These are phyloP conservation scores for Dermolepida albohirtum DNA, from an alignment of 2,888 invertebrate genomes.

Conservation along the genomic window DNA sequence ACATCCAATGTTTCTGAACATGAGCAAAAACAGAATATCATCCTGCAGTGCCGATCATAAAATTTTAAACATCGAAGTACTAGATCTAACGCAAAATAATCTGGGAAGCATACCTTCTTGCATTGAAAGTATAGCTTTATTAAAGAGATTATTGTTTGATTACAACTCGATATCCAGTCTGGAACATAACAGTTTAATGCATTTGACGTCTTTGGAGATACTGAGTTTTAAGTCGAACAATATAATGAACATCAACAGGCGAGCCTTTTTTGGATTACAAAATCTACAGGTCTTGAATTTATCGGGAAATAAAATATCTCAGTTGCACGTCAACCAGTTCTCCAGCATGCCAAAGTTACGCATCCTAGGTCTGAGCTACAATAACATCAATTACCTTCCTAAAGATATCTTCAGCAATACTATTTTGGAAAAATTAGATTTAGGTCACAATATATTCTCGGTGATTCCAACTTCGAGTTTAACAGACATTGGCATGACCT, in stretches of 20 bases:
- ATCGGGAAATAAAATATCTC: conserved; percentile 80
- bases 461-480: conserved; percentile 84
- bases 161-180: conserved; percentile 79
- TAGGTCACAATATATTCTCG: conserved; percentile 82
- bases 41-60: conserved; percentile 65
- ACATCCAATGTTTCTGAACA: conserved; percentile 78
- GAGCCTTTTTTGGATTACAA: conserved; percentile 81
- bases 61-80: conserved; percentile 73
- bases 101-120: conserved; percentile 76
- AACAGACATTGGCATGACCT: conserved; percentile 81
- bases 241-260: conserved; percentile 77
- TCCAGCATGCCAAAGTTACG: conserved; percentile 80
- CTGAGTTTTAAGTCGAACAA: conserved; percentile 81
- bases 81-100: conserved; percentile 79
- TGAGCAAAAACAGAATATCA: conserved; percentile 77
- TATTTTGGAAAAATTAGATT: conserved; percentile 81
- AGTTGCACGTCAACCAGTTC: conserved; percentile 84
- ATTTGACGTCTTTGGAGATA: conserved; percentile 77
- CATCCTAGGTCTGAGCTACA: conserved; percentile 78
- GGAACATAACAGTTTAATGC: conserved; percentile 80
- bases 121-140: conserved; percentile 73
- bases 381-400: conserved; percentile 79
- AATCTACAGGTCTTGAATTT: conserved; percentile 84
- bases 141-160: conserved; percentile 78
- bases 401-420: conserved; percentile 85